Conservation (phyloP, 2,797 vertebrate species). For the Kryptolebias ocellatus region DNA sequence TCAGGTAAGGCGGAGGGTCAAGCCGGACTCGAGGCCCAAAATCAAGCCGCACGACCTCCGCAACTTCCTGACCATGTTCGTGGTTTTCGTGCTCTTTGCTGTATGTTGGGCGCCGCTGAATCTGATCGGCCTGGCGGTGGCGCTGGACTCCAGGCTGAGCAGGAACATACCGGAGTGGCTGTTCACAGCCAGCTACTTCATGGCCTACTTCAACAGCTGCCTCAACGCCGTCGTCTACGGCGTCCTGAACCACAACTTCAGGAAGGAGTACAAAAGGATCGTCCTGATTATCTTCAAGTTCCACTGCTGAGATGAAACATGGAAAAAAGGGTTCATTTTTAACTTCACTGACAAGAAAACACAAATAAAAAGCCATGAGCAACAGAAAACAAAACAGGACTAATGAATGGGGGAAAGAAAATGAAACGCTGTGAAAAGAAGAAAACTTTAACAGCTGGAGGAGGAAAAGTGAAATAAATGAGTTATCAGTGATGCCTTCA, state of each 20-base stretch:
- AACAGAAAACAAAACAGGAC: not conserved
- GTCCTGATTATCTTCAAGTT: conserved; percentile 82
- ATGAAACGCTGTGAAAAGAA: conserved; percentile 4
- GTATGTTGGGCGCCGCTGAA: conserved; percentile 89
- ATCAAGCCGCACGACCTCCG: conserved; percentile 86
- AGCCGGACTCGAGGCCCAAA: conserved; percentile 79
- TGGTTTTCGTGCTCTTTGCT: conserved; percentile 88
- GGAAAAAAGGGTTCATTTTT: not conserved
- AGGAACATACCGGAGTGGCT: conserved; percentile 84
- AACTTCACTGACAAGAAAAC: conserved; percentile 2
- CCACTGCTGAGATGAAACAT: conserved; percentile 66
- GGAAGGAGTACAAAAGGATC: conserved; percentile 88
- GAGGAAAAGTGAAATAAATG: conserved; percentile 36
- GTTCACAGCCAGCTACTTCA: conserved; percentile 88
- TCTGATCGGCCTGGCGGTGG: conserved; percentile 86
- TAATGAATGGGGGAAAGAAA: conserved; percentile 16
- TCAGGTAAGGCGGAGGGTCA: conserved; percentile 81
- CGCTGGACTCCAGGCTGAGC: conserved; percentile 77
- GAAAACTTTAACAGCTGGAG: conserved; percentile 22
- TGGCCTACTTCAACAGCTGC: conserved; percentile 90
- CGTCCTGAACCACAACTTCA: conserved; percentile 86
- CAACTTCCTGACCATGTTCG: conserved; percentile 89
- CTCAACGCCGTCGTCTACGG: conserved; percentile 87
- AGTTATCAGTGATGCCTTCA: conserved; percentile 60
- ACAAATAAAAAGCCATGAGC: conserved; percentile 5